phyloP scores from a whole-genome alignment of 2,888 invertebrate species.

The Eurytoma californica region DNA sequence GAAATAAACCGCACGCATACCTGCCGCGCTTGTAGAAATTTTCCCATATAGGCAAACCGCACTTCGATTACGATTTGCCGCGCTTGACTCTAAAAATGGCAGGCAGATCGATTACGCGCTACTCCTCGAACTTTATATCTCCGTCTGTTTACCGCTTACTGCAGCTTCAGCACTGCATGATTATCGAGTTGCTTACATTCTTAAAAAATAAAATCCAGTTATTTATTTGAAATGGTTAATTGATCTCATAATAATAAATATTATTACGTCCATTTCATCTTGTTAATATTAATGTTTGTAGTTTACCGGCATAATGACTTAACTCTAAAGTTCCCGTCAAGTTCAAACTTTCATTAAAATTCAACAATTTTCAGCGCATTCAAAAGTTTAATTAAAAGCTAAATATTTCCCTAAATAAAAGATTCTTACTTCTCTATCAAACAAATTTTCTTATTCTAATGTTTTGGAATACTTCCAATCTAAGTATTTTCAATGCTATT shows the following conservation, averaged over 20 bases:
- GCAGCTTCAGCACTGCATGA: slow-evolving; percentile 21
- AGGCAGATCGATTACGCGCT: slow-evolving; percentile 54
- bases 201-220: slow-evolving; percentile 15
- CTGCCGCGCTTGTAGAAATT: slow-evolving; percentile 59
- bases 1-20: slow-evolving; percentile 59
- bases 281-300: no score
- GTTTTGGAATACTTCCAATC: slow-evolving; percentile 6
- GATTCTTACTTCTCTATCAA: background rate
- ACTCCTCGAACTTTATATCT: slow-evolving; percentile 38
- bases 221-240: background rate
- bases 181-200: slow-evolving; percentile 26
- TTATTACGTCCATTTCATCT: no score
- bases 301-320: no score
- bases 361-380: no score
- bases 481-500: slow-evolving; percentile 43
- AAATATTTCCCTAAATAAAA: background rate
- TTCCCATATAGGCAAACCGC: slow-evolving; percentile 61
- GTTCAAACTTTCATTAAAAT: no score
- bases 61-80: slow-evolving; percentile 60
- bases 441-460: slow-evolving; percentile 17
- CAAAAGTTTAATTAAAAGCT: no score
- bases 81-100: slow-evolving; percentile 61
- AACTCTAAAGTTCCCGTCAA: no score
- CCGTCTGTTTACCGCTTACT: background rate
- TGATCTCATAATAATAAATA: no score